phyloP scores from a whole-genome alignment of 1,140 invertebrate genomes.

The Diprion similis region DNA sequence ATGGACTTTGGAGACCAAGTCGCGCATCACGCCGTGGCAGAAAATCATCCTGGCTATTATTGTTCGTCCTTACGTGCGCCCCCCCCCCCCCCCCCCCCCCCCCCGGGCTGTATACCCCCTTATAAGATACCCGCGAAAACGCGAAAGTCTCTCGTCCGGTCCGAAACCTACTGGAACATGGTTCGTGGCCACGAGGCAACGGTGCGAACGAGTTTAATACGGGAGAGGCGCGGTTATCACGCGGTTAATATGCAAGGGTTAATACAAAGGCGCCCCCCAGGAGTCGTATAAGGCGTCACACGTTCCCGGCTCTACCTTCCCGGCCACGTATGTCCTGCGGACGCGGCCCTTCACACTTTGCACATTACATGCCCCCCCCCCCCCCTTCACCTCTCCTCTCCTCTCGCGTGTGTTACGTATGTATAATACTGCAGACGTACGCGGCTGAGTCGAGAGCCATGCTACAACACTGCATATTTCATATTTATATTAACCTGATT shows the following conservation, averaged over 20 bases:
- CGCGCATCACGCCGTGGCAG: background rate
- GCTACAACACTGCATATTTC: constrained; percentile 57
- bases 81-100: background rate
- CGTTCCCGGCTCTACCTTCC: constrained; percentile 32
- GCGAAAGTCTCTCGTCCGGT: background rate
- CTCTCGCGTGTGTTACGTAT: background rate
- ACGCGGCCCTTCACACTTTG: background rate
- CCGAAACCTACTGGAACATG: too few species aligned
- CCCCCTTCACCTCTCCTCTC: too few species aligned
- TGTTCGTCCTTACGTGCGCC: background rate
- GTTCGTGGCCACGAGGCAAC: too few species aligned
- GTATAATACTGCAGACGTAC: background rate
- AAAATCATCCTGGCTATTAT: background rate
- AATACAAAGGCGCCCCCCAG: constrained; percentile 55
- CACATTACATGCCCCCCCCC: background rate
- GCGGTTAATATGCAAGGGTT: constrained; percentile 56
- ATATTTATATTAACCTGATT: constrained; percentile 66
- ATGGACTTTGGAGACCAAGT: background rate
- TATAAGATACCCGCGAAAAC: background rate
- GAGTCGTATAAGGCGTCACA: constrained; percentile 52
- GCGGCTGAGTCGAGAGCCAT: background rate
- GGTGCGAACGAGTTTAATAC: constrained; percentile 40
- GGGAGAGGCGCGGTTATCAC: constrained; percentile 51
- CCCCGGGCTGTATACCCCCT: background rate
- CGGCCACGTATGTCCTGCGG: constrained; percentile 23